Base-by-base conservation (phyloP, 2,888 invertebrate species). In the Thereva nobilitata region DNA sequence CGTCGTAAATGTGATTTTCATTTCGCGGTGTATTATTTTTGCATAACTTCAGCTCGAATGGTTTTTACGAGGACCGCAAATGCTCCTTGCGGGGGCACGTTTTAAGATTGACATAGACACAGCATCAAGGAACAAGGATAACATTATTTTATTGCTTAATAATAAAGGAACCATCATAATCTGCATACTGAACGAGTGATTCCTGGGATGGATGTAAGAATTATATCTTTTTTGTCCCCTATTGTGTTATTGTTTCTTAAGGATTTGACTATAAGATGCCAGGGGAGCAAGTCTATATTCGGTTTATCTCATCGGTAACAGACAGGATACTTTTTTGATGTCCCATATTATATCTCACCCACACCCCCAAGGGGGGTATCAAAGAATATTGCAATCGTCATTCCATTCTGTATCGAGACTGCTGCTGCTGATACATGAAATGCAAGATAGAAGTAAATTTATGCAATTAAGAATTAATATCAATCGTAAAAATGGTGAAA, bases 21-120 rank as follows among this genome's bases (percentile, higher is more conserved):
- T 70, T 70, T 70, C 67, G 70, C 70, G 70, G 70, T 70, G 45
- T 70, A 70, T 70, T 70, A 70, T 70, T 70, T 70, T 70, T 68
- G 70, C 68, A 70, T 68, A 70, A 70, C 65, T 70, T 70, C 67
- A 56, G 61, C 70, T 68, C 47, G 67, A 70, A 55, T 70, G 70
- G 67, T 68, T 70, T 70, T 70, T 67, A 67, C 64, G 47, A 23
- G 38, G 54, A 54, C 38, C 44, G 12, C 49, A 34, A 61, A 61
- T 61, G 61, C 41, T 47, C 47, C 35, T 59, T 12, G 12, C 23
- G 55, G 37, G 41, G 38, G 8, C 53, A 37, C 50, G 50, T 50
- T 50, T 12, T 7, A 7, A 10, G 61, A 12, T 61, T 8, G 38
- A 61, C 50, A 41, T 50, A 50, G 53, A 42, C 49, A 50, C 23